Percentiles rank a stretch among this genome's conserved stretches.
phyloP scores from a whole-genome alignment of 1,140 invertebrate genomes.

The Harpegnathos saltator region DNA sequence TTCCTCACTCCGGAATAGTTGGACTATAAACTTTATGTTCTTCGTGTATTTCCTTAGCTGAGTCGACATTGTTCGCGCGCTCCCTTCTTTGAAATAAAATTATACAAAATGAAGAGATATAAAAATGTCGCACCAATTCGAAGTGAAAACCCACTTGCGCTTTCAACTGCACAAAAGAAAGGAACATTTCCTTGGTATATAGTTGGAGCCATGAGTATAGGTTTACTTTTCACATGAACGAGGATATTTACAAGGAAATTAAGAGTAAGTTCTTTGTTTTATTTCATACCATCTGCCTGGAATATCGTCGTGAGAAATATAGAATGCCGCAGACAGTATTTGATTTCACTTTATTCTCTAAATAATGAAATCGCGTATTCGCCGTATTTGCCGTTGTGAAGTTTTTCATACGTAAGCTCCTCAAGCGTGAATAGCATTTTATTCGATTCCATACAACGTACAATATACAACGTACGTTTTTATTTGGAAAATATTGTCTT shows the following conservation, averaged over 20 bases:
- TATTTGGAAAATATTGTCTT: background rate
- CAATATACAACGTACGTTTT: too few relatives aligned
- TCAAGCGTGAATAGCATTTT: background rate
- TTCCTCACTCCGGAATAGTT: slow-evolving; percentile 6
- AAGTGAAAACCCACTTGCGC: too few relatives aligned
- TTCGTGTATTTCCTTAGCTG: background rate
- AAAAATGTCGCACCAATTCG: too few relatives aligned
- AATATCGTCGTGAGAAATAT: background rate
- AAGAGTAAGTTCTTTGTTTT: too few relatives aligned
- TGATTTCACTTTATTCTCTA: background rate
- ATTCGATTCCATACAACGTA: background rate
- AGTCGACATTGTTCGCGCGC: background rate
- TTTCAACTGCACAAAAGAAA: too few relatives aligned
- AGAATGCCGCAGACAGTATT: background rate
- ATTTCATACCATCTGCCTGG: background rate
- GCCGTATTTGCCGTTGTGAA: background rate
- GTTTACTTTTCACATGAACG: too few relatives aligned
- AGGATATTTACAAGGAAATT: too few relatives aligned
- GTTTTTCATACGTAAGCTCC: background rate
- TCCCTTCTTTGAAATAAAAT: too few relatives aligned
- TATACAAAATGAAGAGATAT: too few relatives aligned
- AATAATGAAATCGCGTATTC: background rate
- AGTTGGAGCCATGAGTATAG: too few relatives aligned
- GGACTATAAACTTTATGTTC: background rate
- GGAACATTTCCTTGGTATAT: too few relatives aligned